Evolutionary conservation across 1,140 invertebrate genomes (phyloP), one percentile per base, ranked within the genome.

Genomic region (Apocrypta bakeri): DNA sequence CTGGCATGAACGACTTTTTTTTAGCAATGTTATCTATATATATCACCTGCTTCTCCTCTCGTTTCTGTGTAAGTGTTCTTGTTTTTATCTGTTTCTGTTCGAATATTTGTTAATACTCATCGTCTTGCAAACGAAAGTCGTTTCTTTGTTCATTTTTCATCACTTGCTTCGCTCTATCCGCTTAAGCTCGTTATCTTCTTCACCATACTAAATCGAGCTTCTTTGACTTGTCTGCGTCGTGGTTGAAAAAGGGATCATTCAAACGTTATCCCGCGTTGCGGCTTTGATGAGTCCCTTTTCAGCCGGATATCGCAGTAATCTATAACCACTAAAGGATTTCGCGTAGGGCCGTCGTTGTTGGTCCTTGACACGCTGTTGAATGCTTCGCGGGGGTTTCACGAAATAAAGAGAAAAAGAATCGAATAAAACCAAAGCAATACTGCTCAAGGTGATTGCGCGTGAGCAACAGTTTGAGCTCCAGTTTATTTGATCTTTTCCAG

Each of bases 1-100:
- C 85, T 85, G 56, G 84, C 64, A 21, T 79, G 68, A 83, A 85
- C 87, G 87, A 88, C 84, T 88, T 85, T 74, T 78, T 81, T 42
- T 31, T 6, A 56, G 48, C 48, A 56, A 56, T 56, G 17, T 48
- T 17, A 9, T 37, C 9, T 48, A 7, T 56, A n/a, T 56, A 17
- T 17, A 56, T 42, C 72, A 74, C 61, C 77, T 82, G 84, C 61
- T 56, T 73, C 21, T 78, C 31, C 74, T 27, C 78, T 56, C 48
- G 21, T 56, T 56, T 56, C 21, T 56, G 48, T 56, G 48, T 56
- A 56, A 56, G 48, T 56, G 48, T 56, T 17, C 14, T 56, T 56
- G 48, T 42, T 37, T 37, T 37, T 37, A 9, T 37, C 37, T 42
- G 40, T 56, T 56, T 56, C 48, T 56, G 48, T 56, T 56, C 77